A percentile compares a stretch with the other conserved stretches of the same genome.
phyloP scores from a whole-genome alignment of 2,888 invertebrate genomes.

The Ophioninae sp. region DNA sequence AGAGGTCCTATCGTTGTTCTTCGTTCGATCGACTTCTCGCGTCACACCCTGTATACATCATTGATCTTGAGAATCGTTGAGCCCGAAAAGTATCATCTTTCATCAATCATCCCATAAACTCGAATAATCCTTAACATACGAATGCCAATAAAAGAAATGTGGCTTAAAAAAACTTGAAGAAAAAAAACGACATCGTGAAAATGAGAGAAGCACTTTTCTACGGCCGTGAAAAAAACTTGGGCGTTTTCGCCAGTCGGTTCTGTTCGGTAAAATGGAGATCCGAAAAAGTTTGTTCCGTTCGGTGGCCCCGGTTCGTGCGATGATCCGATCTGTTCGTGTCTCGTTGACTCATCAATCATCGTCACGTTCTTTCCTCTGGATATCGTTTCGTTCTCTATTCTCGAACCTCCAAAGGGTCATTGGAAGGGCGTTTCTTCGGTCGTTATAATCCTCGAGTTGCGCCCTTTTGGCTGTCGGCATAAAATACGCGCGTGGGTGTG shows the following conservation, averaged over 20 bases:
- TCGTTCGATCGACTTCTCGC: too few relatives aligned
- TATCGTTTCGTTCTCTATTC: not conserved
- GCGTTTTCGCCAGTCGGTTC: constrained; percentile 7
- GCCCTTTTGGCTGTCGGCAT: not conserved
- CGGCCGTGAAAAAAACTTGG: not conserved
- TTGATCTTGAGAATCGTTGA: not conserved
- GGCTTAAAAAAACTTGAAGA: not conserved
- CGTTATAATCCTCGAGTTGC: not conserved
- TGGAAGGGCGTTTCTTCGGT: not conserved
- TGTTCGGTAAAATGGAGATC: constrained; percentile 26
- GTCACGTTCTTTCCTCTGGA: constrained; percentile 42
- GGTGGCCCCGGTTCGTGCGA: not conserved
- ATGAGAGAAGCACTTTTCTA: not conserved
- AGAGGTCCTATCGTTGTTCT: too few relatives aligned
- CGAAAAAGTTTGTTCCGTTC: constrained; percentile 38
- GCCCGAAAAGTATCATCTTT: not conserved
- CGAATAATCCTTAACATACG: not conserved
- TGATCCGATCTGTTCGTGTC: constrained; percentile 28
- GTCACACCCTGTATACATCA: too few relatives aligned
- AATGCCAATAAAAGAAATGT: not conserved
- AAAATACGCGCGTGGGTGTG: not conserved
- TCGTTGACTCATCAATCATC: constrained; percentile 59
- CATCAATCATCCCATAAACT: not conserved
- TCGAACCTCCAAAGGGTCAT: not conserved
- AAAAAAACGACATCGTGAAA: not conserved